phyloP scores from a whole-genome alignment of 2,888 invertebrate species.

The Serrognathus titanus region DNA sequence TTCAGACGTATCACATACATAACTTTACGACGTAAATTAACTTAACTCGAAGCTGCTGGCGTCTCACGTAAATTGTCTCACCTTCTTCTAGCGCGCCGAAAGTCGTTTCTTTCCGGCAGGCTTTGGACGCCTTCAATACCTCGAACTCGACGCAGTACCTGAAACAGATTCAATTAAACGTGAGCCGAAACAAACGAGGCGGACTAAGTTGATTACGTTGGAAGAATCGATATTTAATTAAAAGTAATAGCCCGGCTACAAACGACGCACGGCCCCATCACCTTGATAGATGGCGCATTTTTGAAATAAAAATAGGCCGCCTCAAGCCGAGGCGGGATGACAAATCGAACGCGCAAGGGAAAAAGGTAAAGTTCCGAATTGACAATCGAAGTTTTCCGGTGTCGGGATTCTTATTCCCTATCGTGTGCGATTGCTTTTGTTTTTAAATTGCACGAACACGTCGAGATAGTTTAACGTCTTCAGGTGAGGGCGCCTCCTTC shows the following conservation, averaged over 20 bases:
- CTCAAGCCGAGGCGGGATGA: background rate
- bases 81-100: conserved; percentile 74
- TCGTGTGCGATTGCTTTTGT: background rate
- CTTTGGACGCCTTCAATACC: conserved; percentile 77
- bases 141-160: conserved; percentile 87
- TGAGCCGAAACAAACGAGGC: background rate
- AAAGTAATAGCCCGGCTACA: background rate
- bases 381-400: background rate
- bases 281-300: background rate
- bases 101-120: conserved; percentile 71
- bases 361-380: background rate
- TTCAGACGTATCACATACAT: no score
- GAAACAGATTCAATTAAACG: conserved; percentile 43
- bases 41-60: background rate
- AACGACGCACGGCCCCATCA: background rate
- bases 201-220: background rate
- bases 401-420: background rate
- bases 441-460: no score
- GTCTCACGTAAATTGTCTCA: conserved; percentile 42
- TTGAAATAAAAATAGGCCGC: background rate
- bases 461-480: no score
- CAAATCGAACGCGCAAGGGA: background rate
- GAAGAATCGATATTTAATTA: background rate
- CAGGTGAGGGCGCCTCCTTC: no score
- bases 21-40: no score